Evolutionary conservation across 2,888 invertebrate species (phyloP).

Genomic region (Dexiosoma caninum): DNA sequence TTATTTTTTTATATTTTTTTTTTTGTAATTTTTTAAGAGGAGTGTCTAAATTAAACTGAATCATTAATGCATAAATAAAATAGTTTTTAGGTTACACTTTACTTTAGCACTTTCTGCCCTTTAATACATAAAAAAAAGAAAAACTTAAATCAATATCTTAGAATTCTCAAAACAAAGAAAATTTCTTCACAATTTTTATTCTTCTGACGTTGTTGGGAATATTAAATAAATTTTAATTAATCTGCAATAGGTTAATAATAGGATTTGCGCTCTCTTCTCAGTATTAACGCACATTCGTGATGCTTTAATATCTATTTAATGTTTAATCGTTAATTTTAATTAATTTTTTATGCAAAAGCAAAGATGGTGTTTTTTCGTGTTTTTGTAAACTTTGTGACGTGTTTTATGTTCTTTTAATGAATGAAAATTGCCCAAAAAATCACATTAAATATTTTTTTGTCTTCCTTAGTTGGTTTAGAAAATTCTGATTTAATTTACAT

Average conservation of each 20-base stretch:
- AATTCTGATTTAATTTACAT: background rate
- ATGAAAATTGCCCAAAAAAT: slow-evolving; percentile 21
- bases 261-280: background rate
- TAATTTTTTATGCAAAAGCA: background rate
- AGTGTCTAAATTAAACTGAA: slow-evolving; percentile 33
- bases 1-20: too few species aligned
- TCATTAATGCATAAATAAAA: slow-evolving; percentile 28
- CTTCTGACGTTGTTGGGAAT: background rate
- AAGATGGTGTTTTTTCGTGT: background rate
- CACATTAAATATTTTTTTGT: slow-evolving; percentile 5
- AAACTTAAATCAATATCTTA: background rate
- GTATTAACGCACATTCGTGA: background rate
- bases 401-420: slow-evolving; percentile 15
- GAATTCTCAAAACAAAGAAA: too few species aligned
- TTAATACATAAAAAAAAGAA: background rate
- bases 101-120: background rate
- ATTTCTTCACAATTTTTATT: background rate
- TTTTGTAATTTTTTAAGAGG: slow-evolving; percentile 15
- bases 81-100: slow-evolving; percentile 20
- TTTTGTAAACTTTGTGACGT: background rate
- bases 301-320: slow-evolving; percentile 17
- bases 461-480: background rate
- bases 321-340: slow-evolving; percentile 37
- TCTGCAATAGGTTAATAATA: background rate
- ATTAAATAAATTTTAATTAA: slow-evolving; percentile 39